Conservation (phyloP, 2,888 invertebrate genomes). For the Colostygia pectinataria region DNA sequence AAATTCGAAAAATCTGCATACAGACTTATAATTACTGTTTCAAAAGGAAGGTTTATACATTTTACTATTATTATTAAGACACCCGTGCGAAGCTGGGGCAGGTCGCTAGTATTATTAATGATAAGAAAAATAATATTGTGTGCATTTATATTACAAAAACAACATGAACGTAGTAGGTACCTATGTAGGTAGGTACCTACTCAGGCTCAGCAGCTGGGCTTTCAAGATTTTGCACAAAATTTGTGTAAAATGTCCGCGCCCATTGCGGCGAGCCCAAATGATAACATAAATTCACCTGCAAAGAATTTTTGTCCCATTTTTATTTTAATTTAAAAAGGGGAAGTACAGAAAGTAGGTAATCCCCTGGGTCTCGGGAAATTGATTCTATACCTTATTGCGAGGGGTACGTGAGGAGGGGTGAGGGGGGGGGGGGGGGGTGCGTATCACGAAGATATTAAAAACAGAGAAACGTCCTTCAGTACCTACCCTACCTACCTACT, state of each 20-base stretch:
- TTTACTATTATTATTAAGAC: too few relatives aligned
- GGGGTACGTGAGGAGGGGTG: neutral
- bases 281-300: constrained; percentile 15
- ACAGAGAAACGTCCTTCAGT: constrained; percentile 24
- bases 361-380: constrained; percentile 32
- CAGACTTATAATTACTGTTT: too few relatives aligned
- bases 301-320: constrained; percentile 31
- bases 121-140: too few relatives aligned
- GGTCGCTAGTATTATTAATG: too few relatives aligned
- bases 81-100: too few relatives aligned
- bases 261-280: constrained; percentile 1
- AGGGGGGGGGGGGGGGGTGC: neutral
- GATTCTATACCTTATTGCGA: constrained; percentile 31
- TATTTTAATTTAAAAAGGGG: constrained; percentile 37
- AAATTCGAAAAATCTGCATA: too few relatives aligned
- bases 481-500: neutral
- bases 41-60: too few relatives aligned
- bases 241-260: neutral
- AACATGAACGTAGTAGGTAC: too few relatives aligned
- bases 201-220: neutral
- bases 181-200: neutral
- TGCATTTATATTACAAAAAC: too few relatives aligned
- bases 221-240: neutral
- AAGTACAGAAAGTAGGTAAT: constrained; percentile 30
- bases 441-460: constrained; percentile 32